Conservation (phyloP, 2,888 invertebrate species). For the Tenthredo notha region DNA sequence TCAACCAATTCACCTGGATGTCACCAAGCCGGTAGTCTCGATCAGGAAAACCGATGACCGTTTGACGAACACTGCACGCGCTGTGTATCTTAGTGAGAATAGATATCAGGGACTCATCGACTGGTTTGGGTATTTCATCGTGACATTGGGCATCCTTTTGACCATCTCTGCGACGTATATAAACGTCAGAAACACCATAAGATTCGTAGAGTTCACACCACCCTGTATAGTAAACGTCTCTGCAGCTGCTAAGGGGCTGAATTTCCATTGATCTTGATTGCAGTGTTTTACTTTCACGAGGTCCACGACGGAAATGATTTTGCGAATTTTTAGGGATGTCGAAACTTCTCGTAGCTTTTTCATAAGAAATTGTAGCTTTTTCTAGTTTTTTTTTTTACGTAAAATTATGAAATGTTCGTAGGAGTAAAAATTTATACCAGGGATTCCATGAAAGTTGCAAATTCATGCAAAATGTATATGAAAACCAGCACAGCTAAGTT, state of each 20-base stretch:
- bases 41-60: neutral
- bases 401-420: no score
- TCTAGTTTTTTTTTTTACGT: no score
- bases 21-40: constrained; percentile 57
- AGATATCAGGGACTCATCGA: constrained; percentile 72
- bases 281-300: neutral
- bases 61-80: neutral
- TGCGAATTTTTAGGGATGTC: no score
- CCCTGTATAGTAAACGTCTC: constrained; percentile 87
- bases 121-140: constrained; percentile 81
- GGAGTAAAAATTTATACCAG: no score
- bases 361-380: no score
- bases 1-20: constrained; percentile 64
- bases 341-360: no score
- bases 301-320: neutral
- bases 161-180: constrained; percentile 86
- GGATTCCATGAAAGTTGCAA: neutral
- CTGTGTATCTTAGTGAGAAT: neutral
- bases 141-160: constrained; percentile 83
- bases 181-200: constrained; percentile 84
- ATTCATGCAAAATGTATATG: neutral
- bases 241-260: constrained; percentile 59
- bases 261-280: constrained; percentile 31
- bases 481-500: neutral
- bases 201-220: constrained; percentile 84